Base-by-base conservation (phyloP, 1,140 invertebrate genomes). In the Lasioglossum baleicum region DNA sequence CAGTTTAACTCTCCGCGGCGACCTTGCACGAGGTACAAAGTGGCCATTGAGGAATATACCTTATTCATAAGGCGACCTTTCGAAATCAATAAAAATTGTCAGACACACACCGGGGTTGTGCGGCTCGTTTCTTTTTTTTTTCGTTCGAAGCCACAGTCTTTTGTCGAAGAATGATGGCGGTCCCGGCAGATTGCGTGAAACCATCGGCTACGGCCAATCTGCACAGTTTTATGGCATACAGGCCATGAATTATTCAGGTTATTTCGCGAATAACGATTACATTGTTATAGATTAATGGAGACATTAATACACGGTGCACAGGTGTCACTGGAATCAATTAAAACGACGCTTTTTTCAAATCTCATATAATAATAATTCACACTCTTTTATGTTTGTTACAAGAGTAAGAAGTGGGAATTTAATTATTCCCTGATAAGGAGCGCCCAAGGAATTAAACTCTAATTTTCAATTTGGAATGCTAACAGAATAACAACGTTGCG, bases 1-100 rank as follows among this genome's bases (percentile, higher is more conserved):
- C 78, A 80, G 78, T 80, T 80, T 80, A 80, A 80, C 78, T 75
- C 78, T 58, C 35, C 78, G 64, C 64, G n/a, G 42, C 72, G 78
- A 74, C 78, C 72, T 80, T 80, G 71, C 53, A 68, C 71, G 53
- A 42, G 78, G 26, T 75, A 80, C 72, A 75, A 75, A 80, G 73
- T 80, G 64, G 71, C 56, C 71, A 68, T 51, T n/a, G 44, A 80
- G 11, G 76, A 73, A 22, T 58, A 70, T 79, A 65, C 76, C 48
- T 79, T 79, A 79, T 79, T 79, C 76, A 79, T 73, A 51, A 79
- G 70, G 11, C 44, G 70, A 73, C 63, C 69, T 73, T 79, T 79
- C 61, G 42, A 58, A 64, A 79, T 79, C 69, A 51, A 65, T 73
- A 79, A 79, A 79, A 79, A 73, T 79, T 35, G 22, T 35, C n/a